A percentile compares a stretch with the other conserved stretches of the same genome.
phyloP scores from a whole-genome alignment of 2,797 vertebrate species.

The Crocidura indochinensis region DNA sequence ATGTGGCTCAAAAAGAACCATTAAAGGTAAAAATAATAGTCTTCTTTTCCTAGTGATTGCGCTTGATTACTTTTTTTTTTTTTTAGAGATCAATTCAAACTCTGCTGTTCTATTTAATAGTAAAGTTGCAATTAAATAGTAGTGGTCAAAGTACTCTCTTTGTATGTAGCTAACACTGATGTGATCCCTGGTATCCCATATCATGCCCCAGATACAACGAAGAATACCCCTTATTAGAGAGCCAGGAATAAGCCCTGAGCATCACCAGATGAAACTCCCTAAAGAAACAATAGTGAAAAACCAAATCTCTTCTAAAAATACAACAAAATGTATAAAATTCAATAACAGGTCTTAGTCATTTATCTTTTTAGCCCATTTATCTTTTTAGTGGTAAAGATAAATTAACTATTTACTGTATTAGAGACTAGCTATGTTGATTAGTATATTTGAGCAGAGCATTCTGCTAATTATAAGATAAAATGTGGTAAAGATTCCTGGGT shows the following conservation, averaged over 20 bases:
- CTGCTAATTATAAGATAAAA: background rate
- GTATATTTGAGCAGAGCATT: background rate
- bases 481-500: background rate
- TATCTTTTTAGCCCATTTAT: conserved; percentile 24
- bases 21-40: conserved; percentile 91
- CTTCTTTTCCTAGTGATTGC: background rate
- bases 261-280: too few species aligned
- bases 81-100: background rate
- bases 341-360: background rate
- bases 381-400: conserved; percentile 8
- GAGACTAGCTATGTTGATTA: background rate
- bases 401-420: background rate
- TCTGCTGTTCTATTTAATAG: background rate
- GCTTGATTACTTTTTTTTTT: background rate
- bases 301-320: background rate
- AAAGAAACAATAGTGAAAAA: background rate
- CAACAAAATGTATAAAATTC: background rate
- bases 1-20: conserved; percentile 91
- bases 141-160: too few species aligned
- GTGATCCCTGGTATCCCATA: too few species aligned
- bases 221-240: too few species aligned
- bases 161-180: too few species aligned
- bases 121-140: background rate
- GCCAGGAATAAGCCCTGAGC: too few species aligned
- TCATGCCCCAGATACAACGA: too few species aligned